These are phyloP conservation scores for Phenganax subtilis DNA, from an alignment of 92 coral and sea anemone species.

Conservation along the genomic window DNA sequence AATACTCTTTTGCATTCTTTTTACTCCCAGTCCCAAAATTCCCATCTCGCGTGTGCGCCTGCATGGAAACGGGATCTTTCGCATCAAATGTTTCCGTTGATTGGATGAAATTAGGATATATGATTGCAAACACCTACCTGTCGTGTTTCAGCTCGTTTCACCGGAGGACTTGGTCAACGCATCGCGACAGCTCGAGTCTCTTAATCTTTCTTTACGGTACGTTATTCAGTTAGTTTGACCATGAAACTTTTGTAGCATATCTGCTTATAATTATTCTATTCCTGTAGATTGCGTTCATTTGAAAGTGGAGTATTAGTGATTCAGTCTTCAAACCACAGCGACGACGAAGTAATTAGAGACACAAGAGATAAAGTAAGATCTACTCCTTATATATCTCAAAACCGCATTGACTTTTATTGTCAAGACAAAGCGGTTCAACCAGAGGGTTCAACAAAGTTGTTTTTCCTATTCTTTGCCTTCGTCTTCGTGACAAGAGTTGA, in stretches of 20 bases:
- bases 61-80: no score
- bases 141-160: conserved; percentile 70
- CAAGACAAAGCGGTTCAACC: neutral
- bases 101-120: no score
- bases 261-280: neutral
- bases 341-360: conserved; percentile 75
- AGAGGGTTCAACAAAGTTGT: neutral
- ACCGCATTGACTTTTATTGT: neutral
- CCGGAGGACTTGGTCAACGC: conserved; percentile 97
- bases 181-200: conserved; percentile 67
- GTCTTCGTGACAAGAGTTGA: neutral
- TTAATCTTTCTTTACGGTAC: conserved; percentile 76
- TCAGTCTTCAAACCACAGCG: conserved; percentile 85
- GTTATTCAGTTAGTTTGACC: neutral
- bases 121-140: no score
- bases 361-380: conserved; percentile 70
- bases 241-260: no score
- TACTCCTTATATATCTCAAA: neutral
- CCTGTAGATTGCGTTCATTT: conserved; percentile 72
- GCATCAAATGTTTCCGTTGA: no score
- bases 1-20: no score
- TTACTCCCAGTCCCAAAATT: no score
- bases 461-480: neutral
- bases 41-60: no score
- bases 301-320: conserved; percentile 95